Evolutionary conservation across 2,888 invertebrate genomes (phyloP), one percentile per base, ranked within the genome.

Genomic region (Scrobipalpa atriplicella): DNA sequence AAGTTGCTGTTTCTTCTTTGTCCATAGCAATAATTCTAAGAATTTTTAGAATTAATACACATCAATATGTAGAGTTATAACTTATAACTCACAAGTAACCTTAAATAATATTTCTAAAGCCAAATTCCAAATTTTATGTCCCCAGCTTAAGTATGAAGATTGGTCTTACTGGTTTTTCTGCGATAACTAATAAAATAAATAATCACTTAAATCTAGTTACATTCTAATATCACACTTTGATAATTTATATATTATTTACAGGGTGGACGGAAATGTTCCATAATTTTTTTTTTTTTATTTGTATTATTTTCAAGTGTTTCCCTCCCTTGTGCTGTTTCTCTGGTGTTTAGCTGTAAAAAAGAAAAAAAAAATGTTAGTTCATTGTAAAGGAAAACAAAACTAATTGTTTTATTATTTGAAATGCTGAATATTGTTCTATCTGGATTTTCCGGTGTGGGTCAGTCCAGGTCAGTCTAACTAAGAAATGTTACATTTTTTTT

Each of bases 341-440:
- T 92, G 92, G 80, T 92, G 92, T 79, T 92, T 92, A 29, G 92
- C 92, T 92, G 87, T 29, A 90, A 92, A 80, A 87, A 87, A 81
- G 76, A 67, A 74, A 71, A 73, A 74, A 29, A 60, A 62, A n/a
- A 41, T n/a, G 8, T 38, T 2, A 58, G 8, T n/a, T n/a, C n/a
- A n/a, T n/a, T n/a, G n/a, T n/a, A n/a, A n/a, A n/a, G n/a, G n/a
- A n/a, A n/a, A n/a, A n/a, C n/a, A n/a, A n/a, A n/a, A n/a, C n/a
- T n/a, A n/a, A n/a, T n/a, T n/a, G n/a, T n/a, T n/a, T n/a, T n/a
- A n/a, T n/a, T n/a, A n/a, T n/a, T n/a, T n/a, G n/a, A n/a, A n/a
- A n/a, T n/a, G n/a, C n/a, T n/a, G n/a, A n/a, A n/a, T n/a, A n/a
- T n/a, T n/a, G n/a, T n/a, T n/a, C n/a, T n/a, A n/a, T n/a, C n/a